Percentiles rank a stretch among this genome's conserved stretches.
These are phyloP conservation scores for Bagarius yarrelli DNA, from an alignment of 2,113 vertebrate genomes.

Conservation along the genomic window DNA sequence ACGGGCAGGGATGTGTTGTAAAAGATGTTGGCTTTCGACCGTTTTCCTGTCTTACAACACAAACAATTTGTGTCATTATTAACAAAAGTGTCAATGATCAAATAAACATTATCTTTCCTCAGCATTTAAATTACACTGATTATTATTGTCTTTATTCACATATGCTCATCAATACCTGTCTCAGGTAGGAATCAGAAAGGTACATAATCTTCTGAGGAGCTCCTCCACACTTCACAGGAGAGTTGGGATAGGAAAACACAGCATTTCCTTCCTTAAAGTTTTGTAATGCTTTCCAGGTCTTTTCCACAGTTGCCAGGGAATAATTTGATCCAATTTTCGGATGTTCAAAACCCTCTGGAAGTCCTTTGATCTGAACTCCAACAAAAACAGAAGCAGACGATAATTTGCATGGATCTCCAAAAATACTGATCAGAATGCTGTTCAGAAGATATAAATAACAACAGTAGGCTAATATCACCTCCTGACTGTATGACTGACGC, in stretches of 20 bases:
- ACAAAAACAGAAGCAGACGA: neutral
- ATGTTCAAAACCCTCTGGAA: conserved; percentile 87
- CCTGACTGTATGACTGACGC: no score
- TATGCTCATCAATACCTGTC: conserved; percentile 76
- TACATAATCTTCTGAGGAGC: conserved; percentile 99
- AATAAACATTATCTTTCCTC: neutral
- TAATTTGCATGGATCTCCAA: neutral
- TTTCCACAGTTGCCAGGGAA: conserved; percentile 84
- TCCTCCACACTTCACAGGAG: conserved; percentile 91
- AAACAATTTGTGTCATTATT: conserved; percentile 27
- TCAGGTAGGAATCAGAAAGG: conserved; percentile 83
- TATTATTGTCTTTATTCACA: neutral
- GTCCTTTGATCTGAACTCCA: conserved; percentile 84
- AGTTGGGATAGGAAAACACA: conserved; percentile 90
- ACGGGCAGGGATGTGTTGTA: conserved; percentile 91
- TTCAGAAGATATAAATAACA: no score
- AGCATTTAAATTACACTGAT: no score
- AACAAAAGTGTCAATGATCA: neutral
- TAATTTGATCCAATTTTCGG: conserved; percentile 96
- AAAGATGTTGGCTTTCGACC: conserved; percentile 84
- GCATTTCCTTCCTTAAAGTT: conserved; percentile 92
- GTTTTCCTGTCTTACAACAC: conserved; percentile 77
- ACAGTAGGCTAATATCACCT: neutral
- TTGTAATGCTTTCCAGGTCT: conserved; percentile 90
- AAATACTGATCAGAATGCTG: neutral